Evolutionary conservation across 2,888 invertebrate species (phyloP).

Genomic region (Coenonympha glycerion): DNA sequence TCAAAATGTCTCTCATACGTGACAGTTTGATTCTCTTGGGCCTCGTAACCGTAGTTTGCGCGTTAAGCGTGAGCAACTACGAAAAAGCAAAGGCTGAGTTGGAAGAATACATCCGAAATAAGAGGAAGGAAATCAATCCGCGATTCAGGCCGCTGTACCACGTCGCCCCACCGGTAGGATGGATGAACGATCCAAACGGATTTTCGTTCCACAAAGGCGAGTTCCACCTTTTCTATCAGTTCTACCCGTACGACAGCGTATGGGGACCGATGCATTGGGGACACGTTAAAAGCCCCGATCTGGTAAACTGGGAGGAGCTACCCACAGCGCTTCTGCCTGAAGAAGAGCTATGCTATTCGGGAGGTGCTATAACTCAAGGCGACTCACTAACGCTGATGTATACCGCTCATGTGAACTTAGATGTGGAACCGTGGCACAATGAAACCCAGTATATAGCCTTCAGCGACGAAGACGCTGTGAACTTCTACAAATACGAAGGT

Average conservation of each 20-base stretch:
- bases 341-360: conserved; percentile 63
- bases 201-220: conserved; percentile 67
- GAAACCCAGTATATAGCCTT: conserved; percentile 61
- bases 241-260: conserved; percentile 61
- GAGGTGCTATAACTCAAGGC: conserved; percentile 59
- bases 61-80: conserved; percentile 33
- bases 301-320: conserved; percentile 67
- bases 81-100: conserved; percentile 37
- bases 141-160: conserved; percentile 59
- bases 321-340: conserved; percentile 70
- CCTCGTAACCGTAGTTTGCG: conserved; percentile 32
- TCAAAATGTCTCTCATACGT: conserved; percentile 24
- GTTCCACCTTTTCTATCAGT: conserved; percentile 74
- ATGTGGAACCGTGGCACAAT: conserved; percentile 46
- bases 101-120: conserved; percentile 53
- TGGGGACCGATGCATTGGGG: conserved; percentile 77
- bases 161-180: conserved; percentile 63
- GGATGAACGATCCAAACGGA: conserved; percentile 78
- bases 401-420: conserved; percentile 44
- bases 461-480: conserved; percentile 58
- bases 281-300: conserved; percentile 60
- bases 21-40: conserved; percentile 30
- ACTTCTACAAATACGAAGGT: conserved; percentile 56
- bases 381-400: conserved; percentile 58
- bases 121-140: conserved; percentile 48